phyloP scores from a whole-genome alignment of 1,140 invertebrate species.

The Aphis craccivora region DNA sequence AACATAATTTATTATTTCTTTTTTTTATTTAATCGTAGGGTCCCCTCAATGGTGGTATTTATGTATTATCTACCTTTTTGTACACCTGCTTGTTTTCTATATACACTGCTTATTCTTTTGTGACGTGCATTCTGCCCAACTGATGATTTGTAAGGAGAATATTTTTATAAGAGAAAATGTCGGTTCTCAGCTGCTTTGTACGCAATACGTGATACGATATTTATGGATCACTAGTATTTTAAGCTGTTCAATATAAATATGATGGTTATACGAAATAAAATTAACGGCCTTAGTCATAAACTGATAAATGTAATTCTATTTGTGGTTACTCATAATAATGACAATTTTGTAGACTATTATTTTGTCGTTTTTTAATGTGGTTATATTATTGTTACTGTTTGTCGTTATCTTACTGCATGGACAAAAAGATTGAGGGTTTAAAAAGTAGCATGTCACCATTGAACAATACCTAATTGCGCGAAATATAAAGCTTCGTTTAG shows the following conservation, averaged over 20 bases:
- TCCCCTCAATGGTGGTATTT: conserved; percentile 11
- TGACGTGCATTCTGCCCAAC: background rate
- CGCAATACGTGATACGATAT: conserved; percentile 24
- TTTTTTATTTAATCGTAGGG: conserved; percentile 37
- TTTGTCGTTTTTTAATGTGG: background rate
- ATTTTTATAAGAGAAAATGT: conserved; percentile 21
- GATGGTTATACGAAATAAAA: background rate
- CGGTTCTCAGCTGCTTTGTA: background rate
- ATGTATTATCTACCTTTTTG: conserved; percentile 45
- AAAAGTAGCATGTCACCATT: conserved; percentile 50
- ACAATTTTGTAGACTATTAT: conserved; percentile 40
- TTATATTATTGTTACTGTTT: conserved; percentile 45
- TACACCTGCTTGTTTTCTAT: conserved; percentile 41
- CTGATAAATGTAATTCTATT: conserved; percentile 17
- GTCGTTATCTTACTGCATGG: background rate
- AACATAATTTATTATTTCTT: conserved; percentile 55
- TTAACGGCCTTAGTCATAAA: background rate
- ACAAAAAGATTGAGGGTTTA: conserved; percentile 36
- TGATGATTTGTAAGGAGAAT: conserved; percentile 6
- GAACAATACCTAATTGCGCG: conserved; percentile 44
- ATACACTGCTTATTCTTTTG: conserved; percentile 13
- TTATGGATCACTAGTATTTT: conserved; percentile 39
- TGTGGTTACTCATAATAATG: conserved; percentile 2
- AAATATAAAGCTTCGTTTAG: conserved; percentile 41
- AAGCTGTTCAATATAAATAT: conserved; percentile 33